phyloP scores from a whole-genome alignment of 2,113 vertebrate genomes.

The Chrysochloris asiatica region DNA sequence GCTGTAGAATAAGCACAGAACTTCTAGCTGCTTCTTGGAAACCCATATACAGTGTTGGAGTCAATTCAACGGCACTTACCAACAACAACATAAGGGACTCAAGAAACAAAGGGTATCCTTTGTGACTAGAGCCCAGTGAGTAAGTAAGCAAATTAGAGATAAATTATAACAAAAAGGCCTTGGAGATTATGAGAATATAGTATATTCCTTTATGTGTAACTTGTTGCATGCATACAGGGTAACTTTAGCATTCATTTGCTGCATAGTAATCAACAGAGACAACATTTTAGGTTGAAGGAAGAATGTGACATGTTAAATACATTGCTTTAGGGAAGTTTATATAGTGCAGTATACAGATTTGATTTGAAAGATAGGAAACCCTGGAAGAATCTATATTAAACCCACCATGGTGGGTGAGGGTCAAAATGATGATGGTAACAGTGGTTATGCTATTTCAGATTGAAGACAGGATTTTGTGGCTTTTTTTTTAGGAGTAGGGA shows the following conservation, averaged over 20 bases:
- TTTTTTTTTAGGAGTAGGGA: conserved; percentile 6
- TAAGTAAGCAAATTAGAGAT: no score
- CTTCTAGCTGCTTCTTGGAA: no score
- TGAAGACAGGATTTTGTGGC: not conserved
- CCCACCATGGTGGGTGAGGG: not conserved
- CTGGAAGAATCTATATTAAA: not conserved
- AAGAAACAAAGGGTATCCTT: not conserved
- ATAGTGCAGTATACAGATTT: not conserved
- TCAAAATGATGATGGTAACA: not conserved
- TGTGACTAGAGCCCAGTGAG: not conserved
- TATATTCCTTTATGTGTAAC: no score
- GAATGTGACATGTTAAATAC: not conserved
- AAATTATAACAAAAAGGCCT: no score
- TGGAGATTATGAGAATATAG: no score
- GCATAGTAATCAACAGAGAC: no score
- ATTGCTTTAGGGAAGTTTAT: conserved; percentile 16
- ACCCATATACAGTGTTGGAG: no score
- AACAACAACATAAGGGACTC: no score
- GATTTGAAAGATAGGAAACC: not conserved
- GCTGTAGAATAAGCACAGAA: no score
- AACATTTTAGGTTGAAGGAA: not conserved
- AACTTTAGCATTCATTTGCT: no score
- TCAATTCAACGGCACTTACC: no score
- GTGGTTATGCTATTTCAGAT: not conserved
- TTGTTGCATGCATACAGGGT: no score